Conservation (phyloP, 2,888 invertebrate species). For the Dysmachus trigonus region DNA sequence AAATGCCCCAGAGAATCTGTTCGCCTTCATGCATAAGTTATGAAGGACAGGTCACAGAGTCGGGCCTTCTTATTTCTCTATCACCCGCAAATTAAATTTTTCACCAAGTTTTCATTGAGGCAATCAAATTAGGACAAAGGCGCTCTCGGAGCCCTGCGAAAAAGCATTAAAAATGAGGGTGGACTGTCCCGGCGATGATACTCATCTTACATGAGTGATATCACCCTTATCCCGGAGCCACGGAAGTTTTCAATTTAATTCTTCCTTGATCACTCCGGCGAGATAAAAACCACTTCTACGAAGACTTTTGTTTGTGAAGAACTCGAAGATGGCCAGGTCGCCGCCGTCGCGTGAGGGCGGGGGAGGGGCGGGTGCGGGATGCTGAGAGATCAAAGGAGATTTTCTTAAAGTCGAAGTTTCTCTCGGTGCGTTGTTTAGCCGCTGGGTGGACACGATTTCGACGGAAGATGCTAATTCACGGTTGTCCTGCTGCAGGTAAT, state of each 20-base stretch:
- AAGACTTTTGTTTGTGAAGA: slow-evolving; percentile 28
- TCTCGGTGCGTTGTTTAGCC: background rate
- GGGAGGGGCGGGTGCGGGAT: background rate
- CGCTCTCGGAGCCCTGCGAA: background rate
- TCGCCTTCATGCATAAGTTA: slow-evolving; percentile 5
- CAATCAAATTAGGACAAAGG: slow-evolving; percentile 38
- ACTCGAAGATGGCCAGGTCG: background rate
- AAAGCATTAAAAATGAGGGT: slow-evolving; percentile 43
- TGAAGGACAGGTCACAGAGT: background rate
- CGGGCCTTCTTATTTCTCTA: background rate
- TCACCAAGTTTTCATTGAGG: slow-evolving; percentile 37
- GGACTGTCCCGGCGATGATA: slow-evolving; percentile 26
- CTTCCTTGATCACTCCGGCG: slow-evolving; percentile 23
- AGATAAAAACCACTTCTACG: slow-evolving; percentile 17
- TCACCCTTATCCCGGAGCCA: slow-evolving; percentile 32
- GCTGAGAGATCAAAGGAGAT: slow-evolving; percentile 14
- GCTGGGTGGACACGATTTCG: slow-evolving; percentile 6
- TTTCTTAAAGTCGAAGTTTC: background rate
- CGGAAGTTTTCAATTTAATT: slow-evolving; percentile 42
- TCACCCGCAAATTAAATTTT: slow-evolving; percentile 31
- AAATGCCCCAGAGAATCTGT: background rate
- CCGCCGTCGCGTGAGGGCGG: background rate
- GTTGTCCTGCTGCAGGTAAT: background rate
- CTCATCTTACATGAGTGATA: slow-evolving; percentile 39
- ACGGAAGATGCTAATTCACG: slow-evolving; percentile 24